Evolutionary conservation across 2,888 invertebrate genomes (phyloP).

Genomic region (Allolobophora icterica): DNA sequence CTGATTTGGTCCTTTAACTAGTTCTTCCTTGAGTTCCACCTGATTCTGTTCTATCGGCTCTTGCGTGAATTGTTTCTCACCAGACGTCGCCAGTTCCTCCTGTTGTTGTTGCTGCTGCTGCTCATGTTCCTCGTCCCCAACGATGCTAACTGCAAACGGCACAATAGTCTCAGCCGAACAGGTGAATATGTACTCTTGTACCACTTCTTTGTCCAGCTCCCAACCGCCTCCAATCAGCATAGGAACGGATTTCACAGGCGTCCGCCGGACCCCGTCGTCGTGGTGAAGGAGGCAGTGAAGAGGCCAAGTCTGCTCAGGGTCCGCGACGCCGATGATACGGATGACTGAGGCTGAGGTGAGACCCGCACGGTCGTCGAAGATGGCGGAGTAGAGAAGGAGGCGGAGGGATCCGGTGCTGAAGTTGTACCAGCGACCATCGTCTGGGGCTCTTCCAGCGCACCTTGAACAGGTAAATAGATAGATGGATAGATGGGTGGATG

Average conservation of each 20-base stretch:
- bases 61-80: too few species aligned
- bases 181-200: slow-evolving; percentile 14
- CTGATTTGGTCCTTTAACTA: too few species aligned
- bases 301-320: neutral
- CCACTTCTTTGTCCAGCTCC: neutral
- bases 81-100: too few species aligned
- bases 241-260: neutral
- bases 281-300: slow-evolving; percentile 36
- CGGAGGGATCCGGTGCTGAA: neutral
- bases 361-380: slow-evolving; percentile 41
- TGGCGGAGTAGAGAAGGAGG: slow-evolving; percentile 39
- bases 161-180: neutral
- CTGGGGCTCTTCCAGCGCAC: neutral
- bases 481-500: too few species aligned
- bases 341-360: slow-evolving; percentile 30
- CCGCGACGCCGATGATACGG: slow-evolving; percentile 35
- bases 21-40: too few species aligned
- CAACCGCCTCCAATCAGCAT: slow-evolving; percentile 38
- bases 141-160: neutral
- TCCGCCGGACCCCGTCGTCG: neutral
- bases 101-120: neutral
- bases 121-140: neutral
- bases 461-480: neutral
- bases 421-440: slow-evolving; percentile 18
- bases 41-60: too few species aligned